Percentiles rank a stretch among this genome's conserved stretches.
Conservation (phyloP, 1,140 invertebrate species). For the Artemia franciscana region DNA sequence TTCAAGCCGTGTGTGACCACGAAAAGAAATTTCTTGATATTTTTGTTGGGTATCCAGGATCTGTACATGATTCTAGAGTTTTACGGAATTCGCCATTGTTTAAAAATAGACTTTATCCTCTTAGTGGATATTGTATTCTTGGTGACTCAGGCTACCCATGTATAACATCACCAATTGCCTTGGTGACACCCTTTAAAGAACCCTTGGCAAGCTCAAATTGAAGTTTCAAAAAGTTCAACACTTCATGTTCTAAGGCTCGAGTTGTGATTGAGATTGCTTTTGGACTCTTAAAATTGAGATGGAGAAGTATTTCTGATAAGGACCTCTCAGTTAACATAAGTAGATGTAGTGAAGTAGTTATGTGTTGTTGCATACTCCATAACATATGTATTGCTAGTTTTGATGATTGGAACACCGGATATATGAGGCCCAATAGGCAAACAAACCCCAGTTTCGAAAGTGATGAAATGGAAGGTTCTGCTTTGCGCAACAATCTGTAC, state of each 20-base stretch:
- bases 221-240: not conserved
- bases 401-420: not conserved
- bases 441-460: not conserved
- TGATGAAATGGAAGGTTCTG: not conserved
- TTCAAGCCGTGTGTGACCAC: conserved; percentile 10
- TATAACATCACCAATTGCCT: not conserved
- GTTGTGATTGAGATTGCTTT: conserved; percentile 4
- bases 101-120: not conserved
- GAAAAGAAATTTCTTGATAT: conserved; percentile 7
- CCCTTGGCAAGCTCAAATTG: not conserved
- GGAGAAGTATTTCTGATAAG: conserved; percentile 3
- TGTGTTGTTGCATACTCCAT: conserved; percentile 5
- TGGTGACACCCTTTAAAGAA: conserved; percentile 1
- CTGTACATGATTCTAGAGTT: conserved; percentile 9
- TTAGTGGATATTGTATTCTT: not conserved
- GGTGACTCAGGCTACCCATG: conserved; percentile 8
- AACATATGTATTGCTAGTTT: conserved; percentile 4
- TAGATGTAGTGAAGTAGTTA: not conserved
- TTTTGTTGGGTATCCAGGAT: conserved; percentile 10
- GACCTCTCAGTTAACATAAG: conserved; percentile 1
- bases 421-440: not conserved
- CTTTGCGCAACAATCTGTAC: not conserved
- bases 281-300: conserved; percentile 5
- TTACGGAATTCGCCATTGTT: conserved; percentile 5
- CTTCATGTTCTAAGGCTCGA: not conserved